phyloP scores from a whole-genome alignment of 2,888 invertebrate species.

The Sinohyriopsis cumingii region DNA sequence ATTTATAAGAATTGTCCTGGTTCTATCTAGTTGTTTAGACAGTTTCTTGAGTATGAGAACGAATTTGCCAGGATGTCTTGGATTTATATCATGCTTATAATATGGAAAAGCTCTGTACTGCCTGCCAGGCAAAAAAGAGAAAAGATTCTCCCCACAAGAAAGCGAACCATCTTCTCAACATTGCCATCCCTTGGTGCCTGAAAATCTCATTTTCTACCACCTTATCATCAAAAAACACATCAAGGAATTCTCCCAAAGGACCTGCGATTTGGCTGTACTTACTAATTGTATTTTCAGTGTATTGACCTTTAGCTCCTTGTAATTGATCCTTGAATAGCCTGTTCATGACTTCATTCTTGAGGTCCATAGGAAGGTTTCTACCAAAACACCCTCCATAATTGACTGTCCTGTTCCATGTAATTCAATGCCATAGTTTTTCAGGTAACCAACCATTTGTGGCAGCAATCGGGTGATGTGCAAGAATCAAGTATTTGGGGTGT shows the following conservation, averaged over 20 bases:
- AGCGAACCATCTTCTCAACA: neutral
- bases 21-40: slow-evolving; percentile 13
- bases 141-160: slow-evolving; percentile 1
- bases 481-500: no score
- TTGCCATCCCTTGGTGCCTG: slow-evolving; percentile 14
- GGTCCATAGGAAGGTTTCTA: no score
- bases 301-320: no score
- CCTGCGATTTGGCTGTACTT: slow-evolving; percentile 19
- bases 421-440: no score
- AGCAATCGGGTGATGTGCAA: no score
- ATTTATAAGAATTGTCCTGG: slow-evolving; percentile 3
- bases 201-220: slow-evolving; percentile 17
- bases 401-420: no score
- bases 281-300: no score
- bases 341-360: no score
- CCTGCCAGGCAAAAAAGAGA: neutral
- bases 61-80: neutral
- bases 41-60: slow-evolving; percentile 6
- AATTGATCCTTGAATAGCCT: no score
- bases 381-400: no score
- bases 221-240: slow-evolving; percentile 12
- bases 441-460: no score
- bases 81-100: slow-evolving; percentile 5
- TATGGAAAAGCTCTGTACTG: slow-evolving; percentile 1
- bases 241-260: slow-evolving; percentile 17